Conservation (phyloP, 2,113 vertebrate genomes). For the Axis porcinus region DNA sequence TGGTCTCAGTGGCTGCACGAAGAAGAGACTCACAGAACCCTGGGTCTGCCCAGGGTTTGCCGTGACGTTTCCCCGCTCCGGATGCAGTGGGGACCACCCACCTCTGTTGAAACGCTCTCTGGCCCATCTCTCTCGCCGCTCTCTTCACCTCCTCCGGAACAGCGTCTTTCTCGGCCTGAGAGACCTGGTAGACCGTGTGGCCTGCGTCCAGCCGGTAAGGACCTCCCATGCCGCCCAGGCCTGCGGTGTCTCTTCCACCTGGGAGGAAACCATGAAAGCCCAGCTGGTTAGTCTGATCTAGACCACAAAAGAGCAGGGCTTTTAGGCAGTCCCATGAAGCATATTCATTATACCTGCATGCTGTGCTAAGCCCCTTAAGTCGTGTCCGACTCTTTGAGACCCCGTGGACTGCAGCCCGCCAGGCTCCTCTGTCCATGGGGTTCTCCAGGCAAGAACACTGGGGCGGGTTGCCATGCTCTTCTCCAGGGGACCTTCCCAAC, state of each 20-base stretch:
- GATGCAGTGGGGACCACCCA: conserved; percentile 26
- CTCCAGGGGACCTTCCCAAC: neutral
- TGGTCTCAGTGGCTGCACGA: neutral
- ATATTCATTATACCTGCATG: neutral
- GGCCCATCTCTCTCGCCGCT: conserved; percentile 93
- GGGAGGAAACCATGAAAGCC: neutral
- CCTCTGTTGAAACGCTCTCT: conserved; percentile 94
- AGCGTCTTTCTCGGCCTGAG: conserved; percentile 93
- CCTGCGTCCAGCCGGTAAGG: conserved; percentile 94
- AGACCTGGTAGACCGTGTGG: conserved; percentile 92
- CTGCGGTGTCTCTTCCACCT: conserved; percentile 97
- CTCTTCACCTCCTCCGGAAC: conserved; percentile 92
- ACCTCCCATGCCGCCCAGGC: conserved; percentile 94
- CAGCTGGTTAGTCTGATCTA: neutral
- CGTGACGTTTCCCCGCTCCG: neutral
- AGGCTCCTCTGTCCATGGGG: neutral
- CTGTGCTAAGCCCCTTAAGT: neutral
- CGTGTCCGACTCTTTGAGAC: neutral
- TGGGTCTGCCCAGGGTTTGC: neutral
- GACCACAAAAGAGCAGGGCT: neutral
- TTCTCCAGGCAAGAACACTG: neutral
- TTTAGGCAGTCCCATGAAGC: neutral
- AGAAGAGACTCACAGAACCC: neutral
- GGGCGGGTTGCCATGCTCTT: neutral
- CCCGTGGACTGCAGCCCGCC: neutral